These are phyloP conservation scores for Nothocercus nigrocapillus DNA, from an alignment of 2,113 vertebrate genomes.

Conservation along the genomic window DNA sequence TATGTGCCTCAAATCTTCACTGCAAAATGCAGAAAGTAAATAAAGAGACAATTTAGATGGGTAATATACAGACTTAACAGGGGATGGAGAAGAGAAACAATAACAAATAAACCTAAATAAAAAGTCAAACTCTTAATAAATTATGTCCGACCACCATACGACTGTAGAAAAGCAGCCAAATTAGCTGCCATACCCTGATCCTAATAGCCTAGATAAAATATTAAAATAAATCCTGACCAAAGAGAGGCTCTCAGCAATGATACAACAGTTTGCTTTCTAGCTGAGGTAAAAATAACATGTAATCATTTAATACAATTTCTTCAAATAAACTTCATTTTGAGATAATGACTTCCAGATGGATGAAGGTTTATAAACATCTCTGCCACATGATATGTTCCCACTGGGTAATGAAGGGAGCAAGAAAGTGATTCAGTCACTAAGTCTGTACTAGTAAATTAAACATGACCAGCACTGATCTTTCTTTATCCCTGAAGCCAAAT, in stretches of 20 bases:
- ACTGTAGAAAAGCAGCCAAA: slow-evolving; percentile 14
- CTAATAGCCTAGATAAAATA: slow-evolving; percentile 45
- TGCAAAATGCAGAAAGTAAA: slow-evolving; percentile 10
- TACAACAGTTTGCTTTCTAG: slow-evolving; percentile 40
- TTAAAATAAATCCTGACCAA: slow-evolving; percentile 1
- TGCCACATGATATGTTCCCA: slow-evolving; percentile 21
- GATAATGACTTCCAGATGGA: slow-evolving; percentile 60
- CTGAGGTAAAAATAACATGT: slow-evolving; percentile 43
- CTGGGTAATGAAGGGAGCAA: slow-evolving; percentile 16
- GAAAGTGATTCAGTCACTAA: neutral
- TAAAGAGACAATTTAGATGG: neutral
- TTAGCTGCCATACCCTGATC: slow-evolving; percentile 36
- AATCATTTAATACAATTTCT: slow-evolving; percentile 60
- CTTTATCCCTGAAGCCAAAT: neutral
- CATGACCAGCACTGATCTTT: neutral
- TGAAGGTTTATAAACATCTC: slow-evolving; percentile 51
- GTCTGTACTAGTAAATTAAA: neutral
- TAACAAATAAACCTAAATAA: slow-evolving; percentile 42
- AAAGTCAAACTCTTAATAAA: slow-evolving; percentile 59
- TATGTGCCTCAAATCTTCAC: neutral
- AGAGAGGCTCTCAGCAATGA: slow-evolving; percentile 11
- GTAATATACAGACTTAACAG: neutral
- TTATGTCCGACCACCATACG: slow-evolving; percentile 18
- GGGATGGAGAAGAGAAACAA: slow-evolving; percentile 12
- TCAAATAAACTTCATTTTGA: slow-evolving; percentile 65